Conservation (phyloP, 2,797 vertebrate species). For the Epinephelus malabaricus region DNA sequence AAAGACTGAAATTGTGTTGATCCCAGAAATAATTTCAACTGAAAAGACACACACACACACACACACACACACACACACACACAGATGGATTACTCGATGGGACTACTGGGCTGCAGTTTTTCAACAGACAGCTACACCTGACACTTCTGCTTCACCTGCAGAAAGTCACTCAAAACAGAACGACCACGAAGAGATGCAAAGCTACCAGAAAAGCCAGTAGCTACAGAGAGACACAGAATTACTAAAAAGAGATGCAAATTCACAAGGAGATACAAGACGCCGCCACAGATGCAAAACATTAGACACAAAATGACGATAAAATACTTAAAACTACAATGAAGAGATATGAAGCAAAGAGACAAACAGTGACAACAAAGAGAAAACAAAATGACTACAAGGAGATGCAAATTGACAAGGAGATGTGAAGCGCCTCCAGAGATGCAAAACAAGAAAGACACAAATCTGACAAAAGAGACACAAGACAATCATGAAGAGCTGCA, state of each 20-base stretch:
- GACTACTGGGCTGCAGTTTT: not conserved
- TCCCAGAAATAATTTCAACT: slow-evolving; percentile 17
- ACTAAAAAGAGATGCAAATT: not conserved
- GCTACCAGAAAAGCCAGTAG: too few relatives aligned
- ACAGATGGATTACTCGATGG: not conserved
- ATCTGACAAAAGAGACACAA: not conserved
- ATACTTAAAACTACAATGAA: not conserved
- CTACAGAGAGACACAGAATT: not conserved
- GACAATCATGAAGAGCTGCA: too few relatives aligned
- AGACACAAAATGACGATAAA: not conserved
- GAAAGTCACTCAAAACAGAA: not conserved
- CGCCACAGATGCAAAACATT: not conserved
- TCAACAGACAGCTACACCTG: too few relatives aligned
- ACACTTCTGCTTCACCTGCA: slow-evolving; percentile 7
- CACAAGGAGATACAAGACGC: not conserved
- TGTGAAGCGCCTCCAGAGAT: too few relatives aligned
- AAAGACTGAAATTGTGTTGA: slow-evolving; percentile 14
- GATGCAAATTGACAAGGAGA: not conserved
- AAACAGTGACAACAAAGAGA: not conserved
- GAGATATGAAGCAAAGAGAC: not conserved
- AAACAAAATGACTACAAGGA: not conserved
- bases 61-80: slow-evolving; percentile 1
- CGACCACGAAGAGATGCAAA: too few relatives aligned
- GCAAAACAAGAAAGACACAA: not conserved
- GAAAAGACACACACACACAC: not conserved